Conservation (phyloP, 2,113 vertebrate species). For the Picathartes gymnocephalus region DNA sequence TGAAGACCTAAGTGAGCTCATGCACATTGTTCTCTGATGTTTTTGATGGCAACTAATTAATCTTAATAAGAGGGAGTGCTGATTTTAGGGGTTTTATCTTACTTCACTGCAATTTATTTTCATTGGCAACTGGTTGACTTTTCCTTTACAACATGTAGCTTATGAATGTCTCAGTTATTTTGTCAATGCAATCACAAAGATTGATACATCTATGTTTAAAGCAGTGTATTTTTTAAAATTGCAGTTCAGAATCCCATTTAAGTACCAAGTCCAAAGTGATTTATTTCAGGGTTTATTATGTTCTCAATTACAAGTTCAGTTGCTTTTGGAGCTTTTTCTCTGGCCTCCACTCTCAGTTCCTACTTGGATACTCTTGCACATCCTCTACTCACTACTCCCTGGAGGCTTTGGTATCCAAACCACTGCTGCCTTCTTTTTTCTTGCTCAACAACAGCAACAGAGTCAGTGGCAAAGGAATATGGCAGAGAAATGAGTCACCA, state of each 20-base stretch:
- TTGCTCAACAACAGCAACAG: neutral
- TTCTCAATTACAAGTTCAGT: neutral
- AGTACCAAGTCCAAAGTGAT: neutral
- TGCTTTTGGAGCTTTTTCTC: neutral
- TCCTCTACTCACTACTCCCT: neutral
- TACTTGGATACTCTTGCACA: neutral
- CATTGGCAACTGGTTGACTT: neutral
- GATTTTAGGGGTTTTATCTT: conserved; percentile 13
- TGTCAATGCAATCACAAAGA: neutral
- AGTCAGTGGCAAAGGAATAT: neutral
- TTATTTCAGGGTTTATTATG: neutral
- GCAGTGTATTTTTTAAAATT: neutral
- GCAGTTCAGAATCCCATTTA: neutral
- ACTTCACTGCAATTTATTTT: conserved; percentile 1
- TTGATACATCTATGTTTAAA: neutral
- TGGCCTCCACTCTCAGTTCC: neutral
- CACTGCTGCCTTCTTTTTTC: neutral
- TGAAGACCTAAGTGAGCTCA: neutral
- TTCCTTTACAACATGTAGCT: neutral
- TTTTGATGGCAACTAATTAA: conserved; percentile 17
- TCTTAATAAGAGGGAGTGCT: neutral
- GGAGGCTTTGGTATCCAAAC: neutral
- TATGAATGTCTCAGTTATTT: neutral
- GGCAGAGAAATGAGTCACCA: neutral
- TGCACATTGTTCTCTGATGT: neutral